Percentiles rank a stretch among this genome's conserved stretches.
Conservation (phyloP, 2,888 invertebrate species). For the Monoplex corrugatus region DNA sequence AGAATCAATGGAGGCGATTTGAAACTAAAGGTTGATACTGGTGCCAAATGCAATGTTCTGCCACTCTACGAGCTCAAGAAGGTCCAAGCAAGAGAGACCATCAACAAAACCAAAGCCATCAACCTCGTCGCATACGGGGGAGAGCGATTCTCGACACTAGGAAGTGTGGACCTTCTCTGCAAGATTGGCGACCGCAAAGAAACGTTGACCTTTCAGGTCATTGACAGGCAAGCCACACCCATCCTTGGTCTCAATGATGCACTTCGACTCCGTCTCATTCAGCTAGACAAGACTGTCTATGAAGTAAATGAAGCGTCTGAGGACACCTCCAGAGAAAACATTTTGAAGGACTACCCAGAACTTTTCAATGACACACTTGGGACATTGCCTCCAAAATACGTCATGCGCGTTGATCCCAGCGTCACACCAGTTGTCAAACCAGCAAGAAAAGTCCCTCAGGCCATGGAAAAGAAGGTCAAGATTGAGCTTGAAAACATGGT, state of each 20-base stretch:
- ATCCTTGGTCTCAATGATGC: constrained; percentile 8
- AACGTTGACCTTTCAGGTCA: constrained; percentile 1
- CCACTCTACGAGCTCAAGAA: constrained; percentile 1
- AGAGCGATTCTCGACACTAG: neutral
- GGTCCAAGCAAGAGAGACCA: neutral
- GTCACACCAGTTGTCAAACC: constrained; percentile 51
- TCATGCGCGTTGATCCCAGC: constrained; percentile 8
- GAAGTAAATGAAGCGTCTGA: neutral
- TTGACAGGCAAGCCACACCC: constrained; percentile 28
- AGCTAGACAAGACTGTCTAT: constrained; percentile 39
- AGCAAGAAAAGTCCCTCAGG: constrained; percentile 48
- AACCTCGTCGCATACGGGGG: constrained; percentile 23
- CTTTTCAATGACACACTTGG: constrained; percentile 50
- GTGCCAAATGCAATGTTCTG: constrained; percentile 24
- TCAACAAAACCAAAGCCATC: constrained; percentile 1
- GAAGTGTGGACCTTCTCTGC: constrained; percentile 19
- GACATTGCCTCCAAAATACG: constrained; percentile 36
- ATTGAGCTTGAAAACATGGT: constrained; percentile 50
- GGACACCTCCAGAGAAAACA: neutral
- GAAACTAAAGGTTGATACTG: neutral
- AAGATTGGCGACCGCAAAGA: neutral
- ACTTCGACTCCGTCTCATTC: constrained; percentile 41
- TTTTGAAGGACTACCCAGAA: constrained; percentile 17
- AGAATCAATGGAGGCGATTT: neutral
- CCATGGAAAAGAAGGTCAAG: constrained; percentile 48